Conservation (phyloP, 2,797 vertebrate species). For the Rhabdophis nuchalis region DNA sequence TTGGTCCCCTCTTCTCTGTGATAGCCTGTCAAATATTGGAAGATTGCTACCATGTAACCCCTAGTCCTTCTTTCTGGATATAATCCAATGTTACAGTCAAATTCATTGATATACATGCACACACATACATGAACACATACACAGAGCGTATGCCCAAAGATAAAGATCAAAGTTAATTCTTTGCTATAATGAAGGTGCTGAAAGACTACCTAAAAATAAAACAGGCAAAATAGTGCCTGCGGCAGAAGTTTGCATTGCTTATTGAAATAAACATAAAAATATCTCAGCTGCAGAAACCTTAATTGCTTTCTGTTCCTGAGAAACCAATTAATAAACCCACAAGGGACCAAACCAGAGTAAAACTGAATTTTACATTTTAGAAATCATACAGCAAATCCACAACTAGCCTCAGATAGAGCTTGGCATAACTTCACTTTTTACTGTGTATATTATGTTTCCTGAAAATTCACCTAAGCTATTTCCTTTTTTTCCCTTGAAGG, state of each 20-base stretch:
- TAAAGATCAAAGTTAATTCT: not conserved
- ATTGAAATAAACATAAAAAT: slow-evolving; percentile 38
- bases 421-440: slow-evolving; percentile 5
- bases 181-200: not conserved
- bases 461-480: not conserved
- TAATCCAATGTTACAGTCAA: not conserved
- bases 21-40: not conserved
- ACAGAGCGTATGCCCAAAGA: rapidly evolving
- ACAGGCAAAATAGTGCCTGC: slow-evolving; percentile 10
- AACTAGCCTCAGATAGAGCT: slow-evolving; percentile 16
- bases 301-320: slow-evolving; percentile 47
- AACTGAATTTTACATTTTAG: slow-evolving; percentile 42
- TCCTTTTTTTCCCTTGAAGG: not conserved
- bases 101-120: not conserved
- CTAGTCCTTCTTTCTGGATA: not conserved
- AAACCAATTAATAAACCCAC: slow-evolving; percentile 47
- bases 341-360: slow-evolving; percentile 27
- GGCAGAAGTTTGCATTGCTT: slow-evolving; percentile 4
- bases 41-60: not conserved
- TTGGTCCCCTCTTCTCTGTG: not conserved
- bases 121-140: not conserved
- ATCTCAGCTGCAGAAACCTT: slow-evolving; percentile 26
- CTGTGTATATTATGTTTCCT: not conserved
- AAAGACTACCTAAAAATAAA: slow-evolving; percentile 23
- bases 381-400: not conserved